Evolutionary conservation across 2,888 invertebrate genomes (phyloP), one percentile per base, ranked within the genome.

Genomic region (Rutpela maculata): DNA sequence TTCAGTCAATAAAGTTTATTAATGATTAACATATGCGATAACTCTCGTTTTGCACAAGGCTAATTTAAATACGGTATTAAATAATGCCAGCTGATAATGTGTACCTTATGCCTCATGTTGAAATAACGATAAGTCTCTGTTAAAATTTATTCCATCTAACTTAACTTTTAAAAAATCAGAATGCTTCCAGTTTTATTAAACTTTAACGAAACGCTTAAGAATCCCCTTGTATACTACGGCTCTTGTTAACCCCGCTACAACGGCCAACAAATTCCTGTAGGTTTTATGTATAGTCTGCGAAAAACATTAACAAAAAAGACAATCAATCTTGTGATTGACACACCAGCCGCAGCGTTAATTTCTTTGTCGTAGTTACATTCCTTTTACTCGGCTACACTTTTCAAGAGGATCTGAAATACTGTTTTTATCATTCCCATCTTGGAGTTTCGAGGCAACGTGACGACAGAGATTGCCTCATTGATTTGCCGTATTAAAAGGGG

Each of bases 401-500:
- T 50, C 50, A 50, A 50, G 50, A 50, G 50, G 50, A 17, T 5
- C 50, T 50, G 6, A 50, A 50, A 50, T 50, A 50, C 50, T 50
- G 50, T 50, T 50, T 50, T 50, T 50, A 50, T 50, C 50, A n/a
- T 50, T n/a, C n/a, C 7, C 50, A 50, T 50, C 50, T 50, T n/a
- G 6, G 50, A 50, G 50, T 50, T 50, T n/a, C n/a, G 50, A 50
- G 50, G 50, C 50, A n/a, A 50, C 50, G 50, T 50, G 50, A 50
- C 50, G n/a, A 50, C 50, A 50, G 22, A 62, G 31, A 62, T 22
- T 62, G 62, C 31, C 62, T 62, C 26, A 62, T 62, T 62, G 62
- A 62, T 62, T 62, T 31, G 62, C 35, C 62, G 26, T 31, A 31
- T 62, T 62, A 62, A 62, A 22, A 26, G 50, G 57, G 17, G 69